Conservation (phyloP, 2,888 invertebrate genomes). For the Rhagophthalmus giganteus region DNA sequence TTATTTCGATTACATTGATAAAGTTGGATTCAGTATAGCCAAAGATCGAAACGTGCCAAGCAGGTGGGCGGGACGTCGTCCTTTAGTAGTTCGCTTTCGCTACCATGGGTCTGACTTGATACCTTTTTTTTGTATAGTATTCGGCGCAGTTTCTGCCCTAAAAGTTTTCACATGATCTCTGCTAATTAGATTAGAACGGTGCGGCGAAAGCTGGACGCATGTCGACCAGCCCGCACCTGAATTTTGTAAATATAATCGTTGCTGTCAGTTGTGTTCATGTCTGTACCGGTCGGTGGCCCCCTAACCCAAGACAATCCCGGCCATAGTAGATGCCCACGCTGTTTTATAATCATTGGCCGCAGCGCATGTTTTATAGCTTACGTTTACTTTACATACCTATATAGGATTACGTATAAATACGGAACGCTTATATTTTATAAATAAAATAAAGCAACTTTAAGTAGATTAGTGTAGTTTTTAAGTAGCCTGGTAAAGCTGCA, state of each 20-base stretch:
- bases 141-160: conserved; percentile 44
- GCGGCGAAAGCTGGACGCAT: conserved; percentile 50
- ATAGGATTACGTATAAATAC: conserved; percentile 33
- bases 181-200: conserved; percentile 54
- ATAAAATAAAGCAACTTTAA: conserved; percentile 55
- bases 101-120: conserved; percentile 47
- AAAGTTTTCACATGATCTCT: conserved; percentile 57
- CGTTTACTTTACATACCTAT: conserved; percentile 37
- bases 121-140: conserved; percentile 37
- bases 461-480: conserved; percentile 44
- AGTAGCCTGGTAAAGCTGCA: conserved; percentile 40
- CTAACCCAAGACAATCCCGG: conserved; percentile 21
- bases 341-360: conserved; percentile 35
- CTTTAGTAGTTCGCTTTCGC: conserved; percentile 52
- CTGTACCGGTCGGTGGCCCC: conserved; percentile 21
- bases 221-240: conserved; percentile 52
- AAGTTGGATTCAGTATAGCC: conserved; percentile 55
- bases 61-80: conserved; percentile 44
- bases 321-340: conserved; percentile 26
- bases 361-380: conserved; percentile 51
- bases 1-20: conserved; percentile 32
- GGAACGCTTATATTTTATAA: conserved; percentile 53
- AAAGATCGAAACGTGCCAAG: conserved; percentile 51
- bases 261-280: conserved; percentile 36
- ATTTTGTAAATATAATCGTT: conserved; percentile 35